Evolutionary conservation across 1,140 invertebrate species (phyloP).

Genomic region (Drosophila tropicalis): DNA sequence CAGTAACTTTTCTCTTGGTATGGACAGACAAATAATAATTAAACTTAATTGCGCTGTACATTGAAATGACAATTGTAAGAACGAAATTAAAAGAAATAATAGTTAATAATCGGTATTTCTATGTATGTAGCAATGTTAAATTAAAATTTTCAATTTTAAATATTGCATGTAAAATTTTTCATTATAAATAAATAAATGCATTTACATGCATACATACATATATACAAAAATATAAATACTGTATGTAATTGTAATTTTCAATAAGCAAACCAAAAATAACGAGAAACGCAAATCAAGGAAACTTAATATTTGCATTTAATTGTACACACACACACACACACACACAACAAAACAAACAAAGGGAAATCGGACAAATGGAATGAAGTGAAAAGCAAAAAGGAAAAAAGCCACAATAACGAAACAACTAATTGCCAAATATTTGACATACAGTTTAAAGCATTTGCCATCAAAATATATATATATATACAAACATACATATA

Average conservation of each 20-base stretch:
- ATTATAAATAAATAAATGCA: slow-evolving; percentile 25
- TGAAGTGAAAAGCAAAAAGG: slow-evolving; percentile 46
- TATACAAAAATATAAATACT: slow-evolving; percentile 25
- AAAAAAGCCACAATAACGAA: slow-evolving; percentile 57
- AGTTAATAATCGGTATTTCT: slow-evolving; percentile 39
- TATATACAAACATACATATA: slow-evolving; percentile 27
- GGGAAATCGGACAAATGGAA: slow-evolving; percentile 23
- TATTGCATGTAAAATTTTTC: slow-evolving; percentile 57
- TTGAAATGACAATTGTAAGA: slow-evolving; percentile 59
- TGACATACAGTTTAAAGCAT: slow-evolving; percentile 64
- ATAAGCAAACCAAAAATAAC: slow-evolving; percentile 36
- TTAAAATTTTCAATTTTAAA: slow-evolving; percentile 58
- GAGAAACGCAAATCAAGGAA: slow-evolving; percentile 41
- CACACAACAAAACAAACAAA: slow-evolving; percentile 11
- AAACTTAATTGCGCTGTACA: slow-evolving; percentile 75
- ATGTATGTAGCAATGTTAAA: slow-evolving; percentile 47
- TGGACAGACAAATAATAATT: slow-evolving; percentile 71
- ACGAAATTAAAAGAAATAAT: slow-evolving; percentile 31
- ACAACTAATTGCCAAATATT: slow-evolving; percentile 80
- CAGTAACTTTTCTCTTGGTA: slow-evolving; percentile 39
- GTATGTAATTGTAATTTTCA: slow-evolving; percentile 14
- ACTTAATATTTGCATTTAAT: slow-evolving; percentile 76
- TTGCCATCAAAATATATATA: slow-evolving; percentile 44
- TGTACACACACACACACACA: slow-evolving; percentile 47
- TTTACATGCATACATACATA: slow-evolving; percentile 39